Conservation (phyloP, 2,797 vertebrate species). For the Xiphophorus birchmanni region DNA sequence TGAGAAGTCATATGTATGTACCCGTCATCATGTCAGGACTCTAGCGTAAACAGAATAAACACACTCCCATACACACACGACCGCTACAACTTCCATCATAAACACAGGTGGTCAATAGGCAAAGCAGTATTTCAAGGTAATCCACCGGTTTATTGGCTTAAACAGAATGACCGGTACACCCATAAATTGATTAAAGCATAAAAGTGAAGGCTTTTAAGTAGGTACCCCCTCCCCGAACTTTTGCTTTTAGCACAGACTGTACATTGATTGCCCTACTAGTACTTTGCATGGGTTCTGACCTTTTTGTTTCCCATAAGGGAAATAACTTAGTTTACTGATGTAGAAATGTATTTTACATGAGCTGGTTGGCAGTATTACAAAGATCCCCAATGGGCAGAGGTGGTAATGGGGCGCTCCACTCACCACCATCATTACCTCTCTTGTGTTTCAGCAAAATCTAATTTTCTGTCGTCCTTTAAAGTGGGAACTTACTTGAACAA, state of each 20-base stretch:
- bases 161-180: slow-evolving; percentile 74
- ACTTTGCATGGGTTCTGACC: slow-evolving; percentile 62
- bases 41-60: slow-evolving; percentile 8
- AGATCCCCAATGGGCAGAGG: slow-evolving; percentile 36
- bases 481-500: slow-evolving; percentile 24
- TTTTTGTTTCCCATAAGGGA: slow-evolving; percentile 66
- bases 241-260: slow-evolving; percentile 70
- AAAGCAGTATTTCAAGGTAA: slow-evolving; percentile 74
- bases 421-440: slow-evolving; percentile 17
- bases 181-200: slow-evolving; percentile 80
- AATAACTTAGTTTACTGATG: slow-evolving; percentile 75
- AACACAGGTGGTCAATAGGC: slow-evolving; percentile 66
- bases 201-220: slow-evolving; percentile 75
- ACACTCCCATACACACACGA: slow-evolving; percentile 5
- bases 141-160: slow-evolving; percentile 75
- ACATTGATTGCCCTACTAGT: slow-evolving; percentile 71
- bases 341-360: slow-evolving; percentile 79
- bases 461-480: slow-evolving; percentile 27
- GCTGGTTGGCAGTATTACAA: slow-evolving; percentile 62
- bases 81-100: slow-evolving; percentile 56
- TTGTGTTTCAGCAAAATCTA: slow-evolving; percentile 16
- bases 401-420: slow-evolving; percentile 13
- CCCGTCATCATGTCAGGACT: slow-evolving; percentile 21
- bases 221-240: slow-evolving; percentile 56
- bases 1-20: slow-evolving; percentile 7